Conservation (phyloP, 2,113 vertebrate genomes). For the Menidia beryllina region DNA sequence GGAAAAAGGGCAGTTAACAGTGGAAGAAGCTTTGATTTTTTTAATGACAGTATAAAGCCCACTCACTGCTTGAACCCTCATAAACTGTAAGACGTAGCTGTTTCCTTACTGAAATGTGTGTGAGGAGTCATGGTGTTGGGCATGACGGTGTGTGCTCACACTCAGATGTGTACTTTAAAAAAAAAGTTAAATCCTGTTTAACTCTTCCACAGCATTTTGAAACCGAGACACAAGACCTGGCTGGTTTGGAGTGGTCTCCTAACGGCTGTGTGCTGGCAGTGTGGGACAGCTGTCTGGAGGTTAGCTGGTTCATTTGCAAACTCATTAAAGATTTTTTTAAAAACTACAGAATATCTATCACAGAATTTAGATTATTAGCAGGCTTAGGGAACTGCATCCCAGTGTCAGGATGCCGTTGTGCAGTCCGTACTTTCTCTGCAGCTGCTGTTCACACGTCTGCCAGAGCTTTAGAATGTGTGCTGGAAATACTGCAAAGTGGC, state of each 20-base stretch:
- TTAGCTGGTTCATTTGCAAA: conserved; percentile 63
- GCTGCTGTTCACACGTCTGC: not conserved
- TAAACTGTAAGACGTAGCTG: too few species aligned
- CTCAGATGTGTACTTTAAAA: too few species aligned
- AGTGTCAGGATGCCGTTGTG: too few species aligned
- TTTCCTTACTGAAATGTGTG: too few species aligned
- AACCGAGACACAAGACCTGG: conserved; percentile 92
- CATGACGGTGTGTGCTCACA: too few species aligned
- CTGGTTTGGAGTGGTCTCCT: conserved; percentile 94
- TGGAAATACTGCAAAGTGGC: too few species aligned
- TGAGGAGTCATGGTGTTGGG: too few species aligned
- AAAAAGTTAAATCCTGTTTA: not conserved
- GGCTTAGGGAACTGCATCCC: too few species aligned
- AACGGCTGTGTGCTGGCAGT: conserved; percentile 94
- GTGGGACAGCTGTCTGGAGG: conserved; percentile 96
- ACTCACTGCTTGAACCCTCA: too few species aligned
- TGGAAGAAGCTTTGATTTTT: not conserved
- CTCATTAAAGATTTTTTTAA: not conserved
- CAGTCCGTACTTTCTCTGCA: not conserved
- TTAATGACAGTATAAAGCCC: too few species aligned
- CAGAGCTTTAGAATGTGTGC: too few species aligned
- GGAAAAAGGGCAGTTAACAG: not conserved
- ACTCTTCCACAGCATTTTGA: conserved; percentile 89
- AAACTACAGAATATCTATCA: not conserved
- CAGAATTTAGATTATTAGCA: not conserved